A percentile compares a stretch with the other conserved stretches of the same genome.
phyloP scores from a whole-genome alignment of 1,140 invertebrate species.

The Ceratosolen solmsi region DNA sequence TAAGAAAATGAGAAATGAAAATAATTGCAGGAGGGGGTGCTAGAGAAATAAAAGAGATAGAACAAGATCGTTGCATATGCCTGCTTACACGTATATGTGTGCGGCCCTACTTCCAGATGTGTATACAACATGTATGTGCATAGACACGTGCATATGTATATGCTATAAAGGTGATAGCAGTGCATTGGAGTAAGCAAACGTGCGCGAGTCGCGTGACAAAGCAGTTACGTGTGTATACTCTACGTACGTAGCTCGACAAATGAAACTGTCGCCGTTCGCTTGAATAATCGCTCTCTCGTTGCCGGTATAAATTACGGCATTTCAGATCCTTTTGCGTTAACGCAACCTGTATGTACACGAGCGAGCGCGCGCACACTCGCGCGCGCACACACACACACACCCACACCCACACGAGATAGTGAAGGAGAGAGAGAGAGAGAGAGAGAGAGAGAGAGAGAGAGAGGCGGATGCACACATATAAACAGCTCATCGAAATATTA shows the following conservation, averaged over 20 bases:
- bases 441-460: no score
- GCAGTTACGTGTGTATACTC: slow-evolving; percentile 29
- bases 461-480: background rate
- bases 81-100: background rate
- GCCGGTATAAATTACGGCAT: slow-evolving; percentile 38
- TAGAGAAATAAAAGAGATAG: background rate
- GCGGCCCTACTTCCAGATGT: background rate
- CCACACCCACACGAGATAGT: no score
- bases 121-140: background rate
- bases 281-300: slow-evolving; percentile 46
- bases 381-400: no score
- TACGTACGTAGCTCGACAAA: slow-evolving; percentile 33
- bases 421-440: no score
- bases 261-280: slow-evolving; percentile 48
- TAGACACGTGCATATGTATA: background rate
- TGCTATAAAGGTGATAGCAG: background rate
- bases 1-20: background rate
- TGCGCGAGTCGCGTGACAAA: slow-evolving; percentile 39
- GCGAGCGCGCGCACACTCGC: background rate
- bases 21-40: background rate
- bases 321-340: slow-evolving; percentile 23
- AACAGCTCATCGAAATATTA: slow-evolving; percentile 6
- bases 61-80: background rate
- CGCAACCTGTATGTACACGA: background rate
- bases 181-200: background rate